Conservation (phyloP, 2,113 vertebrate genomes). For the Eulemur rufifrons region DNA sequence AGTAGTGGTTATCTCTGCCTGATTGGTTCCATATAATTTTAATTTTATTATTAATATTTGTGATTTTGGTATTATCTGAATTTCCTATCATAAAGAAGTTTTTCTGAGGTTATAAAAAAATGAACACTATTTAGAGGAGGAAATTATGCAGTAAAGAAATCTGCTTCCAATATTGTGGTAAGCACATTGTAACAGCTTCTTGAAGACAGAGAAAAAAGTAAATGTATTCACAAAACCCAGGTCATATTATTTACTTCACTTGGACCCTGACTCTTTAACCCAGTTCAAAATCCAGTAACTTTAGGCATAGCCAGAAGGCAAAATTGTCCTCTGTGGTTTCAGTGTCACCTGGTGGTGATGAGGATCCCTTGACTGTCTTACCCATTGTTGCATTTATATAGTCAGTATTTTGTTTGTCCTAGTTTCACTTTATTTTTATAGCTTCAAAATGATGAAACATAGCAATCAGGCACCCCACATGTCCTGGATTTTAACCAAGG, state of each 20-base stretch:
- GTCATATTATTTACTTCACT: constrained; percentile 55
- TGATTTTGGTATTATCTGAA: not conserved
- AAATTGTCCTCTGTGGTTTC: constrained; percentile 52
- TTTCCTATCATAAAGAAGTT: not conserved
- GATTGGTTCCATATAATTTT: not conserved
- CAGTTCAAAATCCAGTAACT: constrained; percentile 60
- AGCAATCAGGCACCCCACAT: not conserved
- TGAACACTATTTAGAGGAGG: not conserved
- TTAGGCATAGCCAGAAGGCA: constrained; percentile 73
- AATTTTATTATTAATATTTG: not conserved
- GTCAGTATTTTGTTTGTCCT: constrained; percentile 61
- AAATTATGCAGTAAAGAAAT: not conserved
- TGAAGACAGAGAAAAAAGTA: not conserved
- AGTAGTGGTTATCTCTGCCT: not conserved
- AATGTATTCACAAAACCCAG: not conserved
- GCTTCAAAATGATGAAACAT: constrained; percentile 52
- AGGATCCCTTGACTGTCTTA: constrained; percentile 14
- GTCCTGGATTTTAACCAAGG: constrained; percentile 8
- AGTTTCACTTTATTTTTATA: constrained; percentile 66
- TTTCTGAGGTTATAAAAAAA: not conserved
- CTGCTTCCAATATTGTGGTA: not conserved
- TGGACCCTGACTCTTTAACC: constrained; percentile 68
- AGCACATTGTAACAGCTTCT: not conserved
- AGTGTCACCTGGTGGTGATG: constrained; percentile 8
- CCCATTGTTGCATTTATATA: constrained; percentile 30